These are phyloP conservation scores for Temnothorax longispinosus DNA, from an alignment of 1,140 invertebrate genomes.

Conservation along the genomic window DNA sequence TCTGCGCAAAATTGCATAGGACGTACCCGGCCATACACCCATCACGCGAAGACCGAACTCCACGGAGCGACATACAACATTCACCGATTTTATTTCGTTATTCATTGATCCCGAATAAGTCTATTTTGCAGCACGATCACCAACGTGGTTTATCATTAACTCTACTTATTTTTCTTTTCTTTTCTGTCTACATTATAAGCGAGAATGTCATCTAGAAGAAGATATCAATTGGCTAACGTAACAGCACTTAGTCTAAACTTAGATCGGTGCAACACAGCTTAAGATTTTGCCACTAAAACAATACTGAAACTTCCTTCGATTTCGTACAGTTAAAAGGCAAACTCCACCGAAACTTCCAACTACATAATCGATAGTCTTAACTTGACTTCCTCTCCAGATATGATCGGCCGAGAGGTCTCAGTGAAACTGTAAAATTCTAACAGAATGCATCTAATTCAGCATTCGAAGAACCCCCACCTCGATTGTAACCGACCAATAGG, in stretches of 20 bases:
- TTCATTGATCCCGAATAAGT: not conserved
- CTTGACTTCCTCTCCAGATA: not conserved
- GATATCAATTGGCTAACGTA: not conserved
- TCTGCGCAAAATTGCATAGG: conserved; percentile 13
- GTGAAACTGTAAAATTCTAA: conserved; percentile 6
- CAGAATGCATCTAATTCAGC: not conserved
- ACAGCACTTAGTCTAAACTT: not conserved
- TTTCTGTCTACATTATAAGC: not conserved
- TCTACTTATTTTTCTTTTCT: not conserved
- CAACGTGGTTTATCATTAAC: not conserved
- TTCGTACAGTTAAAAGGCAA: not conserved
- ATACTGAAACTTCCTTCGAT: not conserved
- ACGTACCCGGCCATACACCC: conserved; percentile 45
- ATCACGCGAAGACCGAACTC: conserved; percentile 52
- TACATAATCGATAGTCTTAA: not conserved
- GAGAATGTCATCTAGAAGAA: not conserved
- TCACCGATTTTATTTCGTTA: not conserved
- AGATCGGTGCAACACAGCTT: not conserved
- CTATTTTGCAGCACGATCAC: not conserved
- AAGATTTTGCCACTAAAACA: not conserved
- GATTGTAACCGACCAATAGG: not conserved
- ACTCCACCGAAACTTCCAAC: not conserved
- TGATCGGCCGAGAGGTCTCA: not conserved
- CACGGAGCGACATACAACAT: conserved; percentile 22
- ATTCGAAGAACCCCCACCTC: not conserved